Evolutionary conservation across 2,797 vertebrate species (phyloP), one percentile per base, ranked within the genome.

Genomic region (Liparis tanakae): DNA sequence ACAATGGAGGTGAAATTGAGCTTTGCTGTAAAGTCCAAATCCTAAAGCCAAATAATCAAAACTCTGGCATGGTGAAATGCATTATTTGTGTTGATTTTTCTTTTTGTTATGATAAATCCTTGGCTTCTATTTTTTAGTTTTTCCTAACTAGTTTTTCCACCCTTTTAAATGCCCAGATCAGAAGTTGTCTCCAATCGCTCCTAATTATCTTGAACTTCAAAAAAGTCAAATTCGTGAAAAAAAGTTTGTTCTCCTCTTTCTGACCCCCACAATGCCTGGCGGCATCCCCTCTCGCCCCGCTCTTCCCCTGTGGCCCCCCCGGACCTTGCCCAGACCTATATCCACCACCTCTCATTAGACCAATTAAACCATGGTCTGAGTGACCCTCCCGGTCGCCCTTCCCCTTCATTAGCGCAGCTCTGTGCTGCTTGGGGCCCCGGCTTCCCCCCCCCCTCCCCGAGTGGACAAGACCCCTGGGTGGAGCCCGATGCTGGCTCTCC

Each of bases 401-500:
- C 80, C 20, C 79, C 87, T 87, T 92, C 87, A 92, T 92, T 91
- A 92, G 78, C 7, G 48, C 39, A 3, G 79, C 81, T 71, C 51
- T 64, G 85, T 37, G 79, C 85, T 72, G 70, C 68, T 5, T 54
- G 39, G 72, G 80, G 76, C 76, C 58, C 56, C 3, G 55, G 55
- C 77, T 80, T 65, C 17, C 15, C 39, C 39, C 39, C 39, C 79
- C 87, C 84, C 17, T 15, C 59, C 80, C 90, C 81, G 87, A 90
- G 87, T 22, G 92, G 89, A 90, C 91, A 87, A 91, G 92, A 93
- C 89, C 90, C 90, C 88, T 17, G 71, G 77, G 67, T 50, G 1
- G 66, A 73, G 60, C 70, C 74, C n/a, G 80, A 83, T 69, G 36
- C 77, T 10, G 44, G 60, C 72, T 79, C 77, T 67, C 76, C 70